A percentile compares a stretch with the other conserved stretches of the same genome.
These are phyloP conservation scores for Dorcus hopei DNA, from an alignment of 2,888 invertebrate genomes.

Conservation along the genomic window DNA sequence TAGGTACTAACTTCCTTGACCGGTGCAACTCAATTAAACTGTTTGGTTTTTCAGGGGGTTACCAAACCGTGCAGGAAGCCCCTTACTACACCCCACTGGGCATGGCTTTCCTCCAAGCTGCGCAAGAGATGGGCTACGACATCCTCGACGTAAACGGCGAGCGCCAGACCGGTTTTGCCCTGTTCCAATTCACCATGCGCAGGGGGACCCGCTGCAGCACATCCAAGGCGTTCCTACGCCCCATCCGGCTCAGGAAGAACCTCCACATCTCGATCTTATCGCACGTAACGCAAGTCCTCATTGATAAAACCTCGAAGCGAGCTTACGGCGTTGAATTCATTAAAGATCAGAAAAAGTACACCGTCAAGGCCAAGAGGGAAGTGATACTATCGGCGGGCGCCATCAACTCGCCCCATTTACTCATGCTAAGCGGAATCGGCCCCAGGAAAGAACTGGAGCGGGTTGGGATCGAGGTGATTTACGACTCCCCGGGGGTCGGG, in stretches of 20 bases:
- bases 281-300: constrained; percentile 70
- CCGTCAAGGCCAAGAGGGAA: constrained; percentile 69
- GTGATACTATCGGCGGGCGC: constrained; percentile 87
- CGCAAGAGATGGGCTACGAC: constrained; percentile 90
- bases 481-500: constrained; percentile 80
- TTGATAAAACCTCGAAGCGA: constrained; percentile 67
- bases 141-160: constrained; percentile 81
- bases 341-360: constrained; percentile 60
- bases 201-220: constrained; percentile 79
- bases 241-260: constrained; percentile 72
- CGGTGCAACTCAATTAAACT: not conserved
- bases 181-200: constrained; percentile 87
- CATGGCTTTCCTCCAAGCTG: constrained; percentile 81
- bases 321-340: constrained; percentile 78
- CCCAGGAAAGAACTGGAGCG: constrained; percentile 70
- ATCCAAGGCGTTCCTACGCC: constrained; percentile 81
- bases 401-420: constrained; percentile 84
- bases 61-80: constrained; percentile 71
- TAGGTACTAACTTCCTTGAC: constrained; percentile 52
- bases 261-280: constrained; percentile 78
- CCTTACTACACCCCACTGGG: constrained; percentile 82
- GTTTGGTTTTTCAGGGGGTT: constrained; percentile 59
- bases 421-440: constrained; percentile 87
- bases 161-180: constrained; percentile 81
- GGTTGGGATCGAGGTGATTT: constrained; percentile 69